Conservation (phyloP, 1,140 invertebrate genomes). For the Augochlora pura region DNA sequence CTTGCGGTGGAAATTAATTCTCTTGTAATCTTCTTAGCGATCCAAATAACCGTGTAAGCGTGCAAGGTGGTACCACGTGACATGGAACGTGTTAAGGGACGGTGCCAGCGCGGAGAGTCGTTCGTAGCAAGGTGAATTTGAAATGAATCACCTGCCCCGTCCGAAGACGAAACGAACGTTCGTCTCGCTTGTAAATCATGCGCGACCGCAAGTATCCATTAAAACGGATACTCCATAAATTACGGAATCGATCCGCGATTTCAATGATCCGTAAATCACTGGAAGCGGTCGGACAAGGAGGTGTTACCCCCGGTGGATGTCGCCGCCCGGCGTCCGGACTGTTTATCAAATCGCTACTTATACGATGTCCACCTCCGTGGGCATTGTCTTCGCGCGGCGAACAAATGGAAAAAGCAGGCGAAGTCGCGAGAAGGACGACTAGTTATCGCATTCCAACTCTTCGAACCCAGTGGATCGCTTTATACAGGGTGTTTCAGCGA, state of each 20-base stretch:
- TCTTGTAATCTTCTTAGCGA: no score
- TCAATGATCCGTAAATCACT: slow-evolving; percentile 30
- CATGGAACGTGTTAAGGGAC: no score
- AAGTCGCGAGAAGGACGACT: slow-evolving; percentile 8
- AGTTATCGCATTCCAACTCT: slow-evolving; percentile 49
- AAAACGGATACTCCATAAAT: slow-evolving; percentile 27
- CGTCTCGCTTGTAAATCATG: slow-evolving; percentile 2
- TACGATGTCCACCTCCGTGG: not conserved
- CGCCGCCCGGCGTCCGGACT: not conserved
- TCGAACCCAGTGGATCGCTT: slow-evolving; percentile 12
- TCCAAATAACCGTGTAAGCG: no score
- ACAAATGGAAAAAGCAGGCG: slow-evolving; percentile 19
- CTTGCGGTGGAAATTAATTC: no score
- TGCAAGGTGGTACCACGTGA: no score
- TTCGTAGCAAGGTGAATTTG: not conserved
- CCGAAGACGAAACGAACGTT: not conserved
- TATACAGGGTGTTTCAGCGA: no score
- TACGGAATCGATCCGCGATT: slow-evolving; percentile 28
- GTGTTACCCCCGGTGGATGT: not conserved
- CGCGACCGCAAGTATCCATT: not conserved
- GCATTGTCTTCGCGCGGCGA: slow-evolving; percentile 24
- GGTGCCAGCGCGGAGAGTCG: no score
- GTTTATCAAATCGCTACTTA: slow-evolving; percentile 23
- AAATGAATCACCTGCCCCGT: not conserved
- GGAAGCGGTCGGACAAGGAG: not conserved